Evolutionary conservation across 2,888 invertebrate genomes (phyloP).

Genomic region (Nasonia oneida): DNA sequence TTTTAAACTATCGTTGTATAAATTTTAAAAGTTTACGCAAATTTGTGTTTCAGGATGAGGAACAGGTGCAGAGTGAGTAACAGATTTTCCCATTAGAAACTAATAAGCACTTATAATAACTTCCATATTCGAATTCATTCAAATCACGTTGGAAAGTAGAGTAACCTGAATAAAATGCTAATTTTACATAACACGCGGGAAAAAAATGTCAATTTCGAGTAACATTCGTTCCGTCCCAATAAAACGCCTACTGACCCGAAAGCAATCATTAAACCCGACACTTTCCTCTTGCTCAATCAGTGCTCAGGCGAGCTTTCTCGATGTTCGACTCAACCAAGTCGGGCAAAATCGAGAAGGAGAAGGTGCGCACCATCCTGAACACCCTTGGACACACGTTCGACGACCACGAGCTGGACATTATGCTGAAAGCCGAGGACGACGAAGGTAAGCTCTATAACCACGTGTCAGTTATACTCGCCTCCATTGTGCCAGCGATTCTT

Average conservation of each 20-base stretch:
- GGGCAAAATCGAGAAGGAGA: conserved; percentile 89
- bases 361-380: conserved; percentile 89
- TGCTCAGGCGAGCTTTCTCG: conserved; percentile 89
- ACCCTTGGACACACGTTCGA: conserved; percentile 91
- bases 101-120: neutral
- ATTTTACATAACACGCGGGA: neutral
- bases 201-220: neutral
- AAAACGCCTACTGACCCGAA: neutral
- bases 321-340: conserved; percentile 92
- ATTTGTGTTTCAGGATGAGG: conserved; percentile 74
- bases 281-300: conserved; percentile 77
- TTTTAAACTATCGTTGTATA: no score
- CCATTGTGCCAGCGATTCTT: neutral
- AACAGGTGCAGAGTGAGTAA: conserved; percentile 74
- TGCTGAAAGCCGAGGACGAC: conserved; percentile 86
- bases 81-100: neutral
- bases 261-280: neutral
- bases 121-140: no score
- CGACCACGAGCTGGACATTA: conserved; percentile 87
- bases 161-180: no score
- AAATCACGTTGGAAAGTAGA: no score
- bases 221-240: neutral
- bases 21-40: neutral
- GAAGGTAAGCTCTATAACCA: conserved; percentile 82
- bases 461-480: conserved; percentile 2